Evolutionary conservation across 1,140 invertebrate species (phyloP), one percentile per base, ranked within the genome.

Genomic region (Diplogasteroides magnus): DNA sequence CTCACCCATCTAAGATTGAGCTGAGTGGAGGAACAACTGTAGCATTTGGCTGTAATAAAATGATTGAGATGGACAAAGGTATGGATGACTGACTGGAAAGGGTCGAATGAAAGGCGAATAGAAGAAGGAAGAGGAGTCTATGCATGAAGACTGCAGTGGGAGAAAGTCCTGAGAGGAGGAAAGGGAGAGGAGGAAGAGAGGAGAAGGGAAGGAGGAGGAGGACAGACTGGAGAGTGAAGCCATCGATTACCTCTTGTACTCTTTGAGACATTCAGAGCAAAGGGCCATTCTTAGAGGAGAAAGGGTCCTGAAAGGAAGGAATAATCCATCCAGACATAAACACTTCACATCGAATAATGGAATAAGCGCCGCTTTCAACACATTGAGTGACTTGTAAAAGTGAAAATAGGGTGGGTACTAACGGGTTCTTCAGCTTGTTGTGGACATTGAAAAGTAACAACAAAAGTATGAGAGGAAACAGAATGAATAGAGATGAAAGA

Each of bases 11-110:
- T 55, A 19, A 65, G 63, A 26, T 76, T 27, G 26, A 77, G 37
- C 55, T 73, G 61, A 23, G 71, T 63, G 15, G 76, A 77, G 26
- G 77, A 74, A 58, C 76, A 77, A 57, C 76, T 78, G 65, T 77
- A 77, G 69, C 76, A 77, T 68, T 77, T 77, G 1, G 19, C 6
- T 11, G 37, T 48, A 48, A 48, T 11, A 6, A 48, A 48, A 48
- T 6, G 37, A 19, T 48, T 11, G 37, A 48, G 19, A 48, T 6
- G 37, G 37, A 48, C 6, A 48, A 48, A 6, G 19, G 37, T 48
- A 48, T 19, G 6, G 6, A 19, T 48, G 37, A 48, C 19, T 48
- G 37, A 48, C 37, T 6, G 37, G 37, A 19, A 48, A 48, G 19
- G 19, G 37, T 48, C 19, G 37, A 11, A 19, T 6, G 19, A 48